phyloP scores from a whole-genome alignment of 1,140 invertebrate genomes.

The Drosophila truncata region DNA sequence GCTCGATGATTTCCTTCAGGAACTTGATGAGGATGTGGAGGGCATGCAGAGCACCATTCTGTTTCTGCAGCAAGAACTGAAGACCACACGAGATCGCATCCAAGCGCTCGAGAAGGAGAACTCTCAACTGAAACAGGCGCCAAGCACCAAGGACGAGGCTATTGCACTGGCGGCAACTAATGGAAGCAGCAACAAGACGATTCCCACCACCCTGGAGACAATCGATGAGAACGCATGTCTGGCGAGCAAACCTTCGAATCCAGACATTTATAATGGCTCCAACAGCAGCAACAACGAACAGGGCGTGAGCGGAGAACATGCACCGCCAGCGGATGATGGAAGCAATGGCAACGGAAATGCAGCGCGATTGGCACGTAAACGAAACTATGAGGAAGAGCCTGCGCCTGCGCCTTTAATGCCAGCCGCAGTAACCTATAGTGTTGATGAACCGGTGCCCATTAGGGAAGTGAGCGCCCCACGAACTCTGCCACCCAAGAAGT shows the following conservation, averaged over 20 bases:
- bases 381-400: constrained; percentile 74
- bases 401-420: constrained; percentile 8
- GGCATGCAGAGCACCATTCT: constrained; percentile 99
- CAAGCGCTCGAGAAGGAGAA: constrained; percentile 80
- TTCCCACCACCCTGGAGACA: constrained; percentile 64
- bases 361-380: constrained; percentile 69
- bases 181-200: constrained; percentile 28
- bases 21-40: constrained; percentile 98
- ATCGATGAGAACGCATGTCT: constrained; percentile 57
- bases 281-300: constrained; percentile 54
- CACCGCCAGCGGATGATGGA: constrained; percentile 32
- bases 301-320: constrained; percentile 16
- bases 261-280: constrained; percentile 63
- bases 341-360: constrained; percentile 61
- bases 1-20: constrained; percentile 97
- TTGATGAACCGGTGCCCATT: constrained; percentile 39
- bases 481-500: constrained; percentile 83
- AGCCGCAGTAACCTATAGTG: constrained; percentile 12
- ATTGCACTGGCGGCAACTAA: constrained; percentile 34
- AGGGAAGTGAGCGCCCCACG: constrained; percentile 65
- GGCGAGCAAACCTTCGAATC: constrained; percentile 22
- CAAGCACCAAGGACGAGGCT: constrained; percentile 21
- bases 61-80: constrained; percentile 96
- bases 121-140: constrained; percentile 48
- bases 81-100: constrained; percentile 90